Percentiles rank a stretch among this genome's conserved stretches.
phyloP scores from a whole-genome alignment of 2,113 vertebrate species.

The Epinephelus lanceolatus region DNA sequence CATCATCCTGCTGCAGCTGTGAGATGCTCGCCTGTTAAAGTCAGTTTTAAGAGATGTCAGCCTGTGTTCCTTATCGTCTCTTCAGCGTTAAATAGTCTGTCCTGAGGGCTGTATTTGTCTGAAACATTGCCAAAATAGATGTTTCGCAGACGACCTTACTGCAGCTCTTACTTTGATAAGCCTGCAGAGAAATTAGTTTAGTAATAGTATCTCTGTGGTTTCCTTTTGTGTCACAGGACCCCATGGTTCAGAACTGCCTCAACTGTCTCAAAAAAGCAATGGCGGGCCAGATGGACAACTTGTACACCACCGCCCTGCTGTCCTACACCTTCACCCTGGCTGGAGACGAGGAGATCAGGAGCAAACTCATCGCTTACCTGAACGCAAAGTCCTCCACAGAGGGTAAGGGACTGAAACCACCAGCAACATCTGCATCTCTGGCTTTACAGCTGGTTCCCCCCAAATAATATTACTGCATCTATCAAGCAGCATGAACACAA shows the following conservation, averaged over 20 bases:
- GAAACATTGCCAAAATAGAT: neutral
- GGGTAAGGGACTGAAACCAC: slow-evolving; percentile 17
- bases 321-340: slow-evolving; percentile 92
- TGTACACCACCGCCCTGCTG: slow-evolving; percentile 87
- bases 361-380: slow-evolving; percentile 72
- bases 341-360: slow-evolving; percentile 79
- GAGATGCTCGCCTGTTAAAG: neutral
- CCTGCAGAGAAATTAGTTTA: neutral
- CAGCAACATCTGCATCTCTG: neutral
- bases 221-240: slow-evolving; percentile 73
- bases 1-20: neutral
- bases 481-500: neutral
- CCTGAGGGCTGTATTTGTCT: neutral
- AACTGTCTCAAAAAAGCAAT: slow-evolving; percentile 76
- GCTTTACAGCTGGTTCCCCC: neutral
- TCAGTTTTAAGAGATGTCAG: neutral
- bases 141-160: neutral
- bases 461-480: neutral
- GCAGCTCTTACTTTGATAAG: neutral
- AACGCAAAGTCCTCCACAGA: slow-evolving; percentile 50
- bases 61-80: neutral
- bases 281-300: slow-evolving; percentile 61
- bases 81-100: neutral
- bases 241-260: slow-evolving; percentile 80
- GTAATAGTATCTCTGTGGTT: neutral